These are phyloP conservation scores for Augochlora pura DNA, from an alignment of 1,140 invertebrate genomes.

Conservation along the genomic window DNA sequence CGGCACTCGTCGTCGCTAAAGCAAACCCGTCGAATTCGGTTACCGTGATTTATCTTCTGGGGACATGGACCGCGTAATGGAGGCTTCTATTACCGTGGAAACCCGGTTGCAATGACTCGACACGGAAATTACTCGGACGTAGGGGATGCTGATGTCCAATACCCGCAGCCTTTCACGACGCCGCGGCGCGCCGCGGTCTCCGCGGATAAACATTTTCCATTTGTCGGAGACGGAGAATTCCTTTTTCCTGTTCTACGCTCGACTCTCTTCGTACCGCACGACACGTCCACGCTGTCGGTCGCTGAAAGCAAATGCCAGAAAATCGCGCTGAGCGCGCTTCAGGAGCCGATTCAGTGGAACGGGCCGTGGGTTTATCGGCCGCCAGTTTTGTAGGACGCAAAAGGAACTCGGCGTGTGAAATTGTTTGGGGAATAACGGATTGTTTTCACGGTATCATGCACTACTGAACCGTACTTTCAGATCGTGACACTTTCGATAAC, in stretches of 20 bases:
- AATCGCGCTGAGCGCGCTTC: conserved; percentile 1
- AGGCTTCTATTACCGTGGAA: not conserved
- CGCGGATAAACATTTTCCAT: conserved; percentile 16
- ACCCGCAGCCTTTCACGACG: not conserved
- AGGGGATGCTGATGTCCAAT: conserved; percentile 13
- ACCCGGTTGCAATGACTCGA: not conserved
- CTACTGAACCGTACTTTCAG: not conserved
- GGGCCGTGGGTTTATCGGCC: conserved; percentile 20
- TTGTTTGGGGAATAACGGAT: not conserved
- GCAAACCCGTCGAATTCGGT: not conserved
- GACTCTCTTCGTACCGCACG: not conserved
- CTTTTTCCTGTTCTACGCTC: not conserved
- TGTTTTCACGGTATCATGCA: no score
- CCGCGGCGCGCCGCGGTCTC: not conserved
- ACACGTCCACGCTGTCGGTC: not conserved
- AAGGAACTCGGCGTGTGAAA: conserved; percentile 9
- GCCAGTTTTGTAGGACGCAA: not conserved
- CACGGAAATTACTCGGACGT: conserved; percentile 27
- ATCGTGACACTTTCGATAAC: no score
- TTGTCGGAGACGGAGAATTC: conserved; percentile 7
- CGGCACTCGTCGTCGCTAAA: not conserved
- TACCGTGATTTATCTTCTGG: not conserved
- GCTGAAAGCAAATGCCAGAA: not conserved
- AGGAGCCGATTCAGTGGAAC: conserved; percentile 4
- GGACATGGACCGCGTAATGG: not conserved